These are phyloP conservation scores for Athalia circularis DNA, from an alignment of 2,888 invertebrate genomes.

Conservation along the genomic window DNA sequence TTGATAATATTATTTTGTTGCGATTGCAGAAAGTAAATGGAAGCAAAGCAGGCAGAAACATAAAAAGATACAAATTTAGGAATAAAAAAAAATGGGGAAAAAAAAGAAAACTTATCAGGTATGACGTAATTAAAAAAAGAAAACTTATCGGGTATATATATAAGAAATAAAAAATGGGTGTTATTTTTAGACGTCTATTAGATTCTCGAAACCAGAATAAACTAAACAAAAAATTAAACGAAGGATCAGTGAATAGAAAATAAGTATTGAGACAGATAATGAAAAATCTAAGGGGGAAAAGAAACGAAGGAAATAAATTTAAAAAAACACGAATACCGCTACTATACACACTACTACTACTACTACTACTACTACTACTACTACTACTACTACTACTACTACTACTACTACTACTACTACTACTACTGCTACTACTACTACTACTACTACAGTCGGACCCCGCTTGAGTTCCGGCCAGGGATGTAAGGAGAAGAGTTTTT, in stretches of 20 bases:
- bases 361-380: slow-evolving; percentile 39
- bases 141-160: slow-evolving; percentile 56
- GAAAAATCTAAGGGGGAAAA: slow-evolving; percentile 62
- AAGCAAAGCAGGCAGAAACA: slow-evolving; percentile 50
- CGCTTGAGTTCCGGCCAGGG: too few species aligned
- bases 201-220: slow-evolving; percentile 71
- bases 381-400: slow-evolving; percentile 53
- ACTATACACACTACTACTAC: slow-evolving; percentile 47
- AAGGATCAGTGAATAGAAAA: slow-evolving; percentile 58
- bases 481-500: too few species aligned
- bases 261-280: slow-evolving; percentile 48
- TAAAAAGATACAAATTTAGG: slow-evolving; percentile 55
- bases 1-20: too few species aligned
- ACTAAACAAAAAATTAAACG: slow-evolving; percentile 73
- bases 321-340: slow-evolving; percentile 54
- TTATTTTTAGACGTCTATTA: slow-evolving; percentile 75
- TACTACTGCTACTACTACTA: too few species aligned
- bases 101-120: slow-evolving; percentile 54
- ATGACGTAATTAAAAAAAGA: slow-evolving; percentile 62
- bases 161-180: slow-evolving; percentile 71
- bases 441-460: too few species aligned
- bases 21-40: slow-evolving; percentile 45
- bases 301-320: too few species aligned
- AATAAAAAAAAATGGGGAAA: slow-evolving; percentile 50
- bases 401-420: slow-evolving; percentile 53